Evolutionary conservation across 2,113 vertebrate species (phyloP).

Genomic region (Desmodus rotundus): DNA sequence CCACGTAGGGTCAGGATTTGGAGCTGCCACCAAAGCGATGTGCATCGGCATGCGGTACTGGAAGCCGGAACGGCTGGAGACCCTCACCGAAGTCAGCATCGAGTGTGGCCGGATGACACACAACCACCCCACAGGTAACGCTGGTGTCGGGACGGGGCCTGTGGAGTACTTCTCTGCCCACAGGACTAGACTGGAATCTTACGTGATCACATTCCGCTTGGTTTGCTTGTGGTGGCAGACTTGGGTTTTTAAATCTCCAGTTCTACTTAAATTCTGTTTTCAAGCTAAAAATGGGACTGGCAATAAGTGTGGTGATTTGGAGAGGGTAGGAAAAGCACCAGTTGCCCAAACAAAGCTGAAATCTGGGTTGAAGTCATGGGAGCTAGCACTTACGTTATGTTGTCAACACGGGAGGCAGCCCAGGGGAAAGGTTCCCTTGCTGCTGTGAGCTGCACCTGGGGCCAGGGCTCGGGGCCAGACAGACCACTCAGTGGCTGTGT

Average conservation of each 20-base stretch:
- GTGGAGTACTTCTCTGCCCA: accelerated
- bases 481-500: background rate
- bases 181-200: background rate
- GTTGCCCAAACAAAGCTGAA: background rate
- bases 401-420: background rate
- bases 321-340: background rate
- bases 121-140: conserved; percentile 95
- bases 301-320: accelerated
- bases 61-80: conserved; percentile 90
- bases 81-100: conserved; percentile 93
- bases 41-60: conserved; percentile 97
- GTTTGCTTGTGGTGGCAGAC: background rate
- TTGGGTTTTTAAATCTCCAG: background rate
- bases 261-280: background rate
- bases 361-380: background rate
- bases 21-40: conserved; percentile 97
- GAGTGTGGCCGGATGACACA: conserved; percentile 97
- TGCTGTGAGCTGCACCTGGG: accelerated
- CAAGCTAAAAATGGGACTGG: accelerated
- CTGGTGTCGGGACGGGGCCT: accelerated
- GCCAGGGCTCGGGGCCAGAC: too few relatives aligned
- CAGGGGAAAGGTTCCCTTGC: accelerated
- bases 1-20: conserved; percentile 91
- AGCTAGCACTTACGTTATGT: accelerated
- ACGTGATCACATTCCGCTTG: accelerated